Base-by-base conservation (phyloP, 2,113 vertebrate species). In the Scartelaos histophorus region DNA sequence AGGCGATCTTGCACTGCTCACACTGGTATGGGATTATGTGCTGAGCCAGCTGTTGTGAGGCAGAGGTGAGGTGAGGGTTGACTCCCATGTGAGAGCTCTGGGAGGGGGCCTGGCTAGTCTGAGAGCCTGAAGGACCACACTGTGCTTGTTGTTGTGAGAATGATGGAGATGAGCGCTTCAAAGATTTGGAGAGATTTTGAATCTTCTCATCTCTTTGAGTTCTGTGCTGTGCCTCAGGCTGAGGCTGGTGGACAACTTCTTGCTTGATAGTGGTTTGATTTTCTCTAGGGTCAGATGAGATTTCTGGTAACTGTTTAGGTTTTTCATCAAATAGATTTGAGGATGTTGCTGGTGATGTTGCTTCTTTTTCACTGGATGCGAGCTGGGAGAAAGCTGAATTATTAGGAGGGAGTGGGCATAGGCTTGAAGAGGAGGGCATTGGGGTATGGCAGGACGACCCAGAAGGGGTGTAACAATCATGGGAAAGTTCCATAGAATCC, bases 11-110 rank as follows among this genome's bases (percentile, higher is more conserved):
- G 87, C 98, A 99, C 91, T 99, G 98, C 88, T 99, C 97, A 83
- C 98, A 99, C 93, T 99, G 98, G 93, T 98, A 99, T 0, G 94
- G 96, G 84, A 98, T 96, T 87, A 99, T 93, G 86, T 98, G 97
- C 80, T 97, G 97, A 88, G 96, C 94, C 92, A 99, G 87, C 82
- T 94, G 93, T 67, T 98, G 97, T 80, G 96, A 93, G 60, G 95
- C 95, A 61, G 96, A 94, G 0, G 96, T 94, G 82, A 97, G 94
- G 76, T 97, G 96, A 62, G 95, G 86, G 83, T 96, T 98, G 72
- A 97, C 94, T 67, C 94, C 85, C 81, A 98, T 91, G 72, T 98
- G 97, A 4, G 96, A 94, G 85, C 96, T 94, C 89, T 98, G 97
- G 9, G 96, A 94, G 13, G 95, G 88, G 73, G 92, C 94, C 24